phyloP scores from a whole-genome alignment of 2,113 vertebrate species.

The Silurus glanis region DNA sequence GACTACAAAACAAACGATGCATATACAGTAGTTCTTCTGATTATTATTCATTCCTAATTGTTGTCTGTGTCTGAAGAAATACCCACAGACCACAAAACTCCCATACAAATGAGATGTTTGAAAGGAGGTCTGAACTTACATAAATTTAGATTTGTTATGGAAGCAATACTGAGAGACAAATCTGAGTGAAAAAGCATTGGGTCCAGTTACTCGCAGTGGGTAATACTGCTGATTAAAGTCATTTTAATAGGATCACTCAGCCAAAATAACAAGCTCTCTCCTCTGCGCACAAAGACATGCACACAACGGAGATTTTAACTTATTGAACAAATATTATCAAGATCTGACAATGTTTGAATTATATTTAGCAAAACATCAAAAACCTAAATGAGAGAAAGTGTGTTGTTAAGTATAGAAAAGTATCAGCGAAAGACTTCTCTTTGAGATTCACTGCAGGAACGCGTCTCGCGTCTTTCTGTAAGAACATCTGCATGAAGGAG shows the following conservation, averaged over 20 bases:
- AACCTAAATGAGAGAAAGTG: not conserved
- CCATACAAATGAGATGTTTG: not conserved
- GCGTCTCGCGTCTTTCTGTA: not conserved
- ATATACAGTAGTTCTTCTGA: not conserved
- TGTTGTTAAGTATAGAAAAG: not conserved
- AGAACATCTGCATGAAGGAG: conserved; percentile 25
- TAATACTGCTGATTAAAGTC: conserved; percentile 69
- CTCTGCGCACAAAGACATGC: not conserved
- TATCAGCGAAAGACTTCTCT: not conserved
- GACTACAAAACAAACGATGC: not conserved
- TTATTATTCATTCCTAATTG: not conserved
- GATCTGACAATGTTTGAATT: not conserved
- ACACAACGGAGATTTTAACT: conserved; percentile 7
- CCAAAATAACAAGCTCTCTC: conserved; percentile 59
- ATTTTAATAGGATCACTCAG: conserved; percentile 63
- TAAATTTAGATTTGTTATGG: not conserved
- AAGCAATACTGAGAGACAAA: not conserved
- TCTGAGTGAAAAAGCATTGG: conserved; percentile 59
- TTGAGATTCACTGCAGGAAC: not conserved
- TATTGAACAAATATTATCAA: not conserved
- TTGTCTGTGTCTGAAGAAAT: not conserved
- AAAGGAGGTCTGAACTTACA: not conserved
- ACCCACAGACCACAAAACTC: not conserved
- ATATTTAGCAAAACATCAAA: not conserved
- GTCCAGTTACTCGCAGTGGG: conserved; percentile 49